Evolutionary conservation across 1,140 invertebrate genomes (phyloP), one percentile per base, ranked within the genome.

Genomic region (Lucilia cuprina): DNA sequence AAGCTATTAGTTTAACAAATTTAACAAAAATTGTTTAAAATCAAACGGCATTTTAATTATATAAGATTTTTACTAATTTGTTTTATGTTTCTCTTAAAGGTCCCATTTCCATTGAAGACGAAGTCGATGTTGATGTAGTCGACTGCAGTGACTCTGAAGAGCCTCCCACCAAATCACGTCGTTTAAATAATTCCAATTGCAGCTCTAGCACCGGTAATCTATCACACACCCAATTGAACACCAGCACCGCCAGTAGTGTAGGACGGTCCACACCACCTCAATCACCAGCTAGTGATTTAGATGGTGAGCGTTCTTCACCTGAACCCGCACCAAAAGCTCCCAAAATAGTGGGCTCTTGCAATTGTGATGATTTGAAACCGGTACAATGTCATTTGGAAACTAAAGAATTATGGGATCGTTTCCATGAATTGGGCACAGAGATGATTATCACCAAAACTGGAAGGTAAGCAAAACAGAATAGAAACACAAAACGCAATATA

Each of bases 381-480:
- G 96, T 97, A 85, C 95, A 96, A 85, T 98, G 96, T 90, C 96
- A 97, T 87, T 92, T 99, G 84, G 98, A 99, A 92, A 98, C 97
- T 70, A 98, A 98, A 92, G 97, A 98, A 84, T 92, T 97, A 21
- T 97, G 96, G 96, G 95, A 97, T 91, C 97, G 98, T 92, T 99
- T 99, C 92, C 96, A 98, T 91, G 95, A 97, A 83, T 92, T 98
- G 74, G 97, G 97, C 85, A 99, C 98, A 0, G 98, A 99, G 91
- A 99, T 99, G 98, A 99, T 99, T 92, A 99, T 99, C 91, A 99
- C 98, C 17, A 99, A 99, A 93, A 97, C 97, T 85, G 98, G 98
- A 92, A 95, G 98, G 97, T 99, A 92, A 93, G 94, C 87, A 86
- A 47, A 77, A 74, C 41, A 2, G 77, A 80, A 21, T 19, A 21